Conservation (phyloP, 2,888 invertebrate genomes). For the Parapristionchus giblindavisi region DNA sequence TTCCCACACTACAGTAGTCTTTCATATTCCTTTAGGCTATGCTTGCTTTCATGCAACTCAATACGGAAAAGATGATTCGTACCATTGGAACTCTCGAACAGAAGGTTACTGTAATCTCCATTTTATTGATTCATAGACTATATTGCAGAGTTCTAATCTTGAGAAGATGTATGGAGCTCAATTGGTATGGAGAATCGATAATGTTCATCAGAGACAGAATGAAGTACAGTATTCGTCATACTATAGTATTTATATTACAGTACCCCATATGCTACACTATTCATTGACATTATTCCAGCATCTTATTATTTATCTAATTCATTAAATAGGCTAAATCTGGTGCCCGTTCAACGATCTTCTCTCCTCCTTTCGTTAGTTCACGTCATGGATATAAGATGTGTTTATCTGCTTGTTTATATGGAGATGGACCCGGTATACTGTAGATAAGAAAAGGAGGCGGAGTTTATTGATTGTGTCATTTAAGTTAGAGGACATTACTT, state of each 20-base stretch:
- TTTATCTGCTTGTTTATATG: slow-evolving; percentile 69
- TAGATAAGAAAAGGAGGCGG: not conserved
- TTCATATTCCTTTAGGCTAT: slow-evolving; percentile 26
- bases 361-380: slow-evolving; percentile 70
- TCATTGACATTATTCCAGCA: slow-evolving; percentile 65
- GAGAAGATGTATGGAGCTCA: slow-evolving; percentile 71
- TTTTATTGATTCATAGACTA: too few relatives aligned
- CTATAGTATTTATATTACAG: slow-evolving; percentile 40
- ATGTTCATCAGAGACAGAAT: slow-evolving; percentile 66
- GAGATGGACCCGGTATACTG: slow-evolving; percentile 59
- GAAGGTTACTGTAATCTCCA: slow-evolving; percentile 35
- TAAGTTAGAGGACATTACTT: slow-evolving; percentile 80
- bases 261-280: too few relatives aligned
- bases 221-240: slow-evolving; percentile 55
- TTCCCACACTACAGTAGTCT: slow-evolving; percentile 41
- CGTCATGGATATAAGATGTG: slow-evolving; percentile 72
- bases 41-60: slow-evolving; percentile 47
- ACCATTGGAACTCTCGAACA: slow-evolving; percentile 42
- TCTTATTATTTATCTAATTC: slow-evolving; percentile 68
- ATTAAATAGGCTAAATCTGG: slow-evolving; percentile 58
- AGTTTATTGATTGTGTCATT: slow-evolving; percentile 3
- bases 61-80: slow-evolving; percentile 49
- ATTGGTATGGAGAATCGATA: slow-evolving; percentile 71
- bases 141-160: slow-evolving; percentile 54
- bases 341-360: slow-evolving; percentile 69